Evolutionary conservation across 2,113 vertebrate genomes (phyloP).

Genomic region (Rhynchomys soricoides): DNA sequence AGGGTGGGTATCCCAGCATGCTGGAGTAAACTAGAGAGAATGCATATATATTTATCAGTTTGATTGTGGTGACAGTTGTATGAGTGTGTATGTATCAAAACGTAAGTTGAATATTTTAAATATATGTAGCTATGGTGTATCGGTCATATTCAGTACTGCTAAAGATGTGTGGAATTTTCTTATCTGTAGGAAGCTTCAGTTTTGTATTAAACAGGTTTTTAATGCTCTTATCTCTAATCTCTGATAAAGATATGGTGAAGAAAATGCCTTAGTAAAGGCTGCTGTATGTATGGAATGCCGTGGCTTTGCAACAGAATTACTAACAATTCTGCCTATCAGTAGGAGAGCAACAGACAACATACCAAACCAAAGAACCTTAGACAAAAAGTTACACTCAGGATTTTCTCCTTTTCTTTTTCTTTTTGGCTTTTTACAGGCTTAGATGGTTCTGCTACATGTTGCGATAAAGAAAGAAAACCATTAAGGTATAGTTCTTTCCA

Average conservation of each 20-base stretch:
- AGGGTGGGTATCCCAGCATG: background rate
- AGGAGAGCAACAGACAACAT: background rate
- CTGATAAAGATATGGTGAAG: background rate
- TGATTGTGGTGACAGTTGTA: background rate
- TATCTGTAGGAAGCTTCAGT: constrained; percentile 12
- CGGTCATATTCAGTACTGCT: constrained; percentile 6
- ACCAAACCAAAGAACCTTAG: background rate
- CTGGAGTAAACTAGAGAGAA: background rate
- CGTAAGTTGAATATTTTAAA: background rate
- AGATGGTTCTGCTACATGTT: background rate
- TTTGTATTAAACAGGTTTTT: constrained; percentile 29
- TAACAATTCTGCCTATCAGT: background rate
- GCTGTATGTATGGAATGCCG: background rate
- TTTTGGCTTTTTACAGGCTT: background rate
- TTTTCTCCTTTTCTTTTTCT: background rate
- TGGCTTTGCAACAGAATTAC: background rate
- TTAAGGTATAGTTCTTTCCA: background rate
- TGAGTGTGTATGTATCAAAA: background rate
- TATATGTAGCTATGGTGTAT: background rate
- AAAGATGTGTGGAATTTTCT: background rate
- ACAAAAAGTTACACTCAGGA: background rate
- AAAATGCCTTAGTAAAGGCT: background rate
- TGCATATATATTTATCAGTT: background rate
- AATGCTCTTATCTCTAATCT: background rate
- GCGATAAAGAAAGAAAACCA: constrained; percentile 24